These are phyloP conservation scores for Odontomyia ornata DNA, from an alignment of 2,888 invertebrate species.

Conservation along the genomic window DNA sequence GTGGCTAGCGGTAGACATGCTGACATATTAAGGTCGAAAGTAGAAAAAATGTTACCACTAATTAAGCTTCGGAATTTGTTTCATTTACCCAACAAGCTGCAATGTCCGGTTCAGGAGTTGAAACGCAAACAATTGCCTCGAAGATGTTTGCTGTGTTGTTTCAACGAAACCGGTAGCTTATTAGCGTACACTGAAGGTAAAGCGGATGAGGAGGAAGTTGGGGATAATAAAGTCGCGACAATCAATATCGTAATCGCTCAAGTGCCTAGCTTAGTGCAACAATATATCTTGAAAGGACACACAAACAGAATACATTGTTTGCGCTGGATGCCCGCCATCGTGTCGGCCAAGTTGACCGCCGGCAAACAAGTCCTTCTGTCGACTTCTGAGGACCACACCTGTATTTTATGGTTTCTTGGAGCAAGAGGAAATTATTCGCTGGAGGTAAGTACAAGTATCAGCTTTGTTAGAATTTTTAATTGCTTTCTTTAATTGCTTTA, in stretches of 20 bases:
- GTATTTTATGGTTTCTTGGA: conserved; percentile 44
- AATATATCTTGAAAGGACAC: conserved; percentile 41
- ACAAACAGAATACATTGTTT: conserved; percentile 35
- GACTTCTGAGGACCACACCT: conserved; percentile 45
- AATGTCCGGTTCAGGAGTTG: conserved; percentile 27
- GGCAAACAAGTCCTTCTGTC: conserved; percentile 38
- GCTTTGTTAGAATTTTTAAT: background rate
- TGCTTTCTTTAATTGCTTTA: background rate
- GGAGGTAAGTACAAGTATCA: conserved; percentile 39
- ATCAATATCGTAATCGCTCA: conserved; percentile 36
- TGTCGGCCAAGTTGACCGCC: background rate
- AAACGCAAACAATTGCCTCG: conserved; percentile 11
- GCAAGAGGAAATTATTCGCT: conserved; percentile 27
- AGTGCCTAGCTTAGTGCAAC: conserved; percentile 3
- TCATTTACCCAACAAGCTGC: conserved; percentile 5
- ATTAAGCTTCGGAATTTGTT: conserved; percentile 15
- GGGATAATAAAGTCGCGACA: conserved; percentile 13
- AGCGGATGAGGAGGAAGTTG: background rate
- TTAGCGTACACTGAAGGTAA: conserved; percentile 30
- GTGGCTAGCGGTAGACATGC: no score
- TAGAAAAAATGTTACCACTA: conserved; percentile 16
- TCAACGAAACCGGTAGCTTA: conserved; percentile 28
- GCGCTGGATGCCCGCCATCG: conserved; percentile 14
- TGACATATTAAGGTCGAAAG: background rate
- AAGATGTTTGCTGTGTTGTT: conserved; percentile 36